A percentile compares a stretch with the other conserved stretches of the same genome.
These are phyloP conservation scores for Chionodraco myersi DNA, from an alignment of 2,113 vertebrate species.

Conservation along the genomic window DNA sequence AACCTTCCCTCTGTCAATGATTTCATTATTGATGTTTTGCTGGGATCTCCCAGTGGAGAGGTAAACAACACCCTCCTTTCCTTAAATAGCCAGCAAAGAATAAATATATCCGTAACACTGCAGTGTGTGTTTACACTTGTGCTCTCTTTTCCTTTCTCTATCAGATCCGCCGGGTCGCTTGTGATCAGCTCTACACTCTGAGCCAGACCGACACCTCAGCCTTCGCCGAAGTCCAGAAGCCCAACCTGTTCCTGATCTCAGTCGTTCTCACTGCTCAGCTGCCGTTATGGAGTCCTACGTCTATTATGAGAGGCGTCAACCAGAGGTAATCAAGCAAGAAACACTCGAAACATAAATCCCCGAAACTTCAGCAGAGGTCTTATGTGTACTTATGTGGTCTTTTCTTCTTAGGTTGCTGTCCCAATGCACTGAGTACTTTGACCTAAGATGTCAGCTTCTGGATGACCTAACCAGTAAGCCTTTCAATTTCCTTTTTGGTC, in stretches of 20 bases:
- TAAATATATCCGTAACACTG: background rate
- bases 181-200: conserved; percentile 96
- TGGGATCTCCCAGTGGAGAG: conserved; percentile 96
- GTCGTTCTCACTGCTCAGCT: conserved; percentile 95
- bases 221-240: conserved; percentile 94
- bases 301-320: conserved; percentile 98
- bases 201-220: conserved; percentile 95
- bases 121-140: background rate
- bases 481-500: background rate
- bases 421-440: conserved; percentile 99
- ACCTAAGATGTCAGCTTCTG: conserved; percentile 94
- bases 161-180: conserved; percentile 96
- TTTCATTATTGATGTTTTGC: conserved; percentile 97
- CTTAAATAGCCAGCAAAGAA: background rate
- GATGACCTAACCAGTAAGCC: conserved; percentile 97
- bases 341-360: background rate
- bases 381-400: background rate
- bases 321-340: conserved; percentile 86
- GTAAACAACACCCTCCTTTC: conserved; percentile 77
- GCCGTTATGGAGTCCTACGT: conserved; percentile 97
- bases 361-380: background rate
- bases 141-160: background rate
- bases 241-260: conserved; percentile 94
- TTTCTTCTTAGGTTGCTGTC: conserved; percentile 89
- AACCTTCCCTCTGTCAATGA: conserved; percentile 94